Evolutionary conservation across 2,113 vertebrate species (phyloP), one percentile per base, ranked within the genome.

Genomic region (Podilymbus podiceps): DNA sequence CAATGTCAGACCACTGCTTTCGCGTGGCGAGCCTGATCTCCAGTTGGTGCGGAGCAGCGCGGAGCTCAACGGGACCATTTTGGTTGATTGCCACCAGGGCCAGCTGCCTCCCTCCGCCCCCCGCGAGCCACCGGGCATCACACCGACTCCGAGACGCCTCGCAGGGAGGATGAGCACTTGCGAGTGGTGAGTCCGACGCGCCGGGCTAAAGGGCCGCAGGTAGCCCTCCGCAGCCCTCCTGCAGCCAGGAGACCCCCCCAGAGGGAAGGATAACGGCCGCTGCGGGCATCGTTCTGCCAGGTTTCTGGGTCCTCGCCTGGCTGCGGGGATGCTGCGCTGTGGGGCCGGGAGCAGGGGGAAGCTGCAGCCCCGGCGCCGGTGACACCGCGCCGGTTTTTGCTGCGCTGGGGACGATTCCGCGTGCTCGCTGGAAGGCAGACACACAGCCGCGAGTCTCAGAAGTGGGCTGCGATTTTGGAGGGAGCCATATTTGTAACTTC

Each of bases 1-100:
- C 20, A 1, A 14, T 1, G 1, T 5, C 71, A 40, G 52, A 5
- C 5, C 42, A 0, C 44, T 1, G 53, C 50, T 40, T 11, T 9
- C 63, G 3, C 27, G 42, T 0, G 15, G 11, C 2, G 15, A 67
- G 31, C 44, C 56, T 14, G 11, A 7, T 1, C 88, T 63, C 3
- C 12, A 16, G 59, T 30, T 33, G 21, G 0, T 1, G 33, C 2
- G 73, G 30, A 71, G 60, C 88, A 22, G 46, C 0, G 1, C 30
- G 81, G 31, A 63, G 56, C 75, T 68, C 74, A 30, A 1, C 0
- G n/a, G 79, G 40, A 16, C 18, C 23, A 0, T 66, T 73, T 28
- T 9, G 49, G 16, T 22, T 77, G 72, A 5, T 25, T 63, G 50
- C 42, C 85, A 44, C 18, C 91, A 82, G 91, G 82, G 47, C 16